Base-by-base conservation (phyloP, 2,113 vertebrate genomes). In the Xiphophorus hellerii region DNA sequence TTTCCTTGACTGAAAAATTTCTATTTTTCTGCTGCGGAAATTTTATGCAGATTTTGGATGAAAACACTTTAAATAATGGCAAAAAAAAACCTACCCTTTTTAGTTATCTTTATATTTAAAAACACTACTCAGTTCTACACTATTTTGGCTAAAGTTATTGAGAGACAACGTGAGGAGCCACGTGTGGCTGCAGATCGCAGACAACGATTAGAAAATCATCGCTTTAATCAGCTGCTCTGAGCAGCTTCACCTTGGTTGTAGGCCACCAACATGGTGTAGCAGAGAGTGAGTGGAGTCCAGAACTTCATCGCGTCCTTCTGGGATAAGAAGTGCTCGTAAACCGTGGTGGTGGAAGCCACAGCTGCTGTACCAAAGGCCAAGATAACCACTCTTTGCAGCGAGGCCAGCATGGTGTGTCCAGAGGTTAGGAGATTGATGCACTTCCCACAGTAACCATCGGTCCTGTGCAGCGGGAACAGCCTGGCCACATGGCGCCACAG, bases 231-330 rank as follows among this genome's bases (percentile, higher is more conserved):
- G 12, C 63, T 77, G 25, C 3, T 25, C 42, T 30, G 35, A 68
- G 35, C 48, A 91, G 84, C 35, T 37, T 37, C 76, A 97, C 97
- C 96, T 87, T 97, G 96, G 92, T 95, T 96, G 88, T 96, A 94
- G 77, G 94, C 78, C 33, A 97, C 92, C 87, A 98, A 87, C 86
- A 97, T 89, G 0, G 94, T 80, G 84, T 97, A 98, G 90, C 97
- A 97, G 88, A 97, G 95, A 65, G 94, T 96, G 71, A 98, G 93
- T 0, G 96, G 96, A 0, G 89, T 97, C 97, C 96, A 97, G 90
- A 97, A 96, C 69, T 96, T 95, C 0, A 96, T 2, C 0, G 96
- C 95, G 87, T 96, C 96, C 0, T 94, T 93, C 4, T 95, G 85
- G 58, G 88, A 95, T 77, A 96, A 91, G 89, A 98, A 97, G 81